These are phyloP conservation scores for Parnassius mnemosyne DNA, from an alignment of 2,888 invertebrate species.

Conservation along the genomic window DNA sequence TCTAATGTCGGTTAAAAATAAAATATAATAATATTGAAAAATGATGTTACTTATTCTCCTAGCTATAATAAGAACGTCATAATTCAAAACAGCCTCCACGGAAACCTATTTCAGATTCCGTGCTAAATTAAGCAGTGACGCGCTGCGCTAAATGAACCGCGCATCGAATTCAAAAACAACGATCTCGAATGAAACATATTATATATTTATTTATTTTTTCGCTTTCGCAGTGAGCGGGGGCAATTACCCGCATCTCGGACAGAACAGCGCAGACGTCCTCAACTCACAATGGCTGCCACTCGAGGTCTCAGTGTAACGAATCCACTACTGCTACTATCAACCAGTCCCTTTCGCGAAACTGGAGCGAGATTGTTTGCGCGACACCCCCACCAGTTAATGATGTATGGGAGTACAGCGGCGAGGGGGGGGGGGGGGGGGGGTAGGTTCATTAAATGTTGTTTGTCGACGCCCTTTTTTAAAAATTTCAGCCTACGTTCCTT, in stretches of 20 bases:
- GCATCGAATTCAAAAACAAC: constrained; percentile 37
- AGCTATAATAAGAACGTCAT: no score
- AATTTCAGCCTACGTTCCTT: constrained; percentile 39
- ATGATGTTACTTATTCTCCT: not conserved
- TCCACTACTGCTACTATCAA: constrained; percentile 72
- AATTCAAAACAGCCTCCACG: not conserved
- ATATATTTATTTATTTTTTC: constrained; percentile 35
- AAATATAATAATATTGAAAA: not conserved
- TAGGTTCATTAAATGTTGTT: constrained; percentile 64
- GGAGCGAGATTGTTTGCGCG: constrained; percentile 74
- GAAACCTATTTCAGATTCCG: not conserved
- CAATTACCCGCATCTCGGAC: constrained; percentile 79
- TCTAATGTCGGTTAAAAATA: no score
- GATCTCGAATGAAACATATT: constrained; percentile 44
- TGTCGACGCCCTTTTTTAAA: constrained; percentile 53
- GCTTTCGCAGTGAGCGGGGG: constrained; percentile 55
- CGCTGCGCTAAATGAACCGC: constrained; percentile 5
- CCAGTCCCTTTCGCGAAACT: constrained; percentile 69
- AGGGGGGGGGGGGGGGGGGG: constrained; percentile 31
- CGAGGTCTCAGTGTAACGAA: constrained; percentile 76
- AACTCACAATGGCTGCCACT: constrained; percentile 74
- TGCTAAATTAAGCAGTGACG: not conserved
- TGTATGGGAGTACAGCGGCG: constrained; percentile 50
- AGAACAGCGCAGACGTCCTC: constrained; percentile 75
- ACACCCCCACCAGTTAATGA: constrained; percentile 71